Evolutionary conservation across 2,888 invertebrate genomes (phyloP).

Genomic region (Microplitis manilae): DNA sequence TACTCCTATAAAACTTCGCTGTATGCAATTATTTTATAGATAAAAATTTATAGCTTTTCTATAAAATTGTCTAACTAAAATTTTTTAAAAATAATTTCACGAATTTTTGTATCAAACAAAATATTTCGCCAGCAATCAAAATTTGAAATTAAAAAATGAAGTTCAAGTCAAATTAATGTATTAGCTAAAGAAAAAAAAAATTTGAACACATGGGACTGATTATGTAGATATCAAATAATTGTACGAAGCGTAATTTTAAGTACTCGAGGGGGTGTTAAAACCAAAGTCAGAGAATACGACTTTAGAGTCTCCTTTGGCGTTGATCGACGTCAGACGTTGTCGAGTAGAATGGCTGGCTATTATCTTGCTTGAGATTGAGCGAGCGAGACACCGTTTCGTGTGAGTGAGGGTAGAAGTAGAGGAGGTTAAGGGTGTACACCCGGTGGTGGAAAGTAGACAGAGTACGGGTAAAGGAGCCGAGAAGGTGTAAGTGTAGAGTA

Average conservation of each 20-base stretch:
- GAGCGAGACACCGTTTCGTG: slow-evolving; percentile 42
- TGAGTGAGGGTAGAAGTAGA: slow-evolving; percentile 28
- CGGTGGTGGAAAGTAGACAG: not conserved
- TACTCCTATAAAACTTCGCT: no score
- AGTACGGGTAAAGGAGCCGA: not conserved
- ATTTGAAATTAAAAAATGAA: not conserved
- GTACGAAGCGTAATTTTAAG: not conserved
- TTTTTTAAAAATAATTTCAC: no score
- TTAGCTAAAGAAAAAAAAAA: not conserved
- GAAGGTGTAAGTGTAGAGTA: slow-evolving; percentile 17
- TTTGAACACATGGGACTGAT: not conserved
- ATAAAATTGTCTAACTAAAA: no score
- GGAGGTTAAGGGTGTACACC: slow-evolving; percentile 16
- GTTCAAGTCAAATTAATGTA: not conserved
- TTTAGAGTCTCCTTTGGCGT: slow-evolving; percentile 33
- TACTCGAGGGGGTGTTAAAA: slow-evolving; percentile 16
- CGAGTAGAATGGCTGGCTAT: slow-evolving; percentile 48
- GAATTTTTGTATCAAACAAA: no score
- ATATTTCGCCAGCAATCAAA: no score
- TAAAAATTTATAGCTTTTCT: no score
- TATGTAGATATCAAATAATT: not conserved
- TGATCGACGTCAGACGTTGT: slow-evolving; percentile 40
- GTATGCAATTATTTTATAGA: no score
- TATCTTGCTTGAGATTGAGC: slow-evolving; percentile 49
- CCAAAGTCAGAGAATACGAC: slow-evolving; percentile 31